phyloP scores from a whole-genome alignment of 1,140 invertebrate species.

The Aphelinus atriplicis region DNA sequence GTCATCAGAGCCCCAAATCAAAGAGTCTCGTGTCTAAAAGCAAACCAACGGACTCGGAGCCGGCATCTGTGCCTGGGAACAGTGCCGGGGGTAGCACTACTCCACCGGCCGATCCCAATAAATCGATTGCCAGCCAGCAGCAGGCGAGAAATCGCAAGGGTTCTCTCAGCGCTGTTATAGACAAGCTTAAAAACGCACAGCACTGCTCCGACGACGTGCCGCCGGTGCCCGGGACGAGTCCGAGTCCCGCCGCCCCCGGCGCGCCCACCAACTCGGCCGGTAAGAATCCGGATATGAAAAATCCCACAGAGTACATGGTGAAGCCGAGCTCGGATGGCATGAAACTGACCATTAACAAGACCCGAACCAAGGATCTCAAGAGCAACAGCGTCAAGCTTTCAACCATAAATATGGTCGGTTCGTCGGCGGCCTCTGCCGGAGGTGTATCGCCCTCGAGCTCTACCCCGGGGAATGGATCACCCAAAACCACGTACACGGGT shows the following conservation, averaged over 20 bases:
- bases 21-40: slow-evolving; percentile 74
- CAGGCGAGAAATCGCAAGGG: slow-evolving; percentile 77
- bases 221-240: neutral
- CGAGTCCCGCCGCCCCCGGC: slow-evolving; percentile 47
- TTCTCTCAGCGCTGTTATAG: slow-evolving; percentile 85
- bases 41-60: slow-evolving; percentile 64
- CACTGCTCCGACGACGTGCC: slow-evolving; percentile 66
- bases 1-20: slow-evolving; percentile 73
- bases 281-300: slow-evolving; percentile 66
- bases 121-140: slow-evolving; percentile 57
- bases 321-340: slow-evolving; percentile 84
- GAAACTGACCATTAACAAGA: slow-evolving; percentile 91
- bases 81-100: slow-evolving; percentile 56
- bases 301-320: slow-evolving; percentile 83
- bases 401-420: slow-evolving; percentile 37
- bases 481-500: slow-evolving; percentile 82
- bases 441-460: slow-evolving; percentile 29
- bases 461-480: slow-evolving; percentile 69
- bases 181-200: slow-evolving; percentile 83
- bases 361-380: slow-evolving; percentile 74
- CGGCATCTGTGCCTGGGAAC: slow-evolving; percentile 38
- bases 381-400: slow-evolving; percentile 61
- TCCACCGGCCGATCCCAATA: slow-evolving; percentile 69
- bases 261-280: slow-evolving; percentile 45
- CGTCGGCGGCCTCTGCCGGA: slow-evolving; percentile 28